Evolutionary conservation across 2,888 invertebrate species (phyloP), one percentile per base, ranked within the genome.

Genomic region (Hanleya hanleyi): DNA sequence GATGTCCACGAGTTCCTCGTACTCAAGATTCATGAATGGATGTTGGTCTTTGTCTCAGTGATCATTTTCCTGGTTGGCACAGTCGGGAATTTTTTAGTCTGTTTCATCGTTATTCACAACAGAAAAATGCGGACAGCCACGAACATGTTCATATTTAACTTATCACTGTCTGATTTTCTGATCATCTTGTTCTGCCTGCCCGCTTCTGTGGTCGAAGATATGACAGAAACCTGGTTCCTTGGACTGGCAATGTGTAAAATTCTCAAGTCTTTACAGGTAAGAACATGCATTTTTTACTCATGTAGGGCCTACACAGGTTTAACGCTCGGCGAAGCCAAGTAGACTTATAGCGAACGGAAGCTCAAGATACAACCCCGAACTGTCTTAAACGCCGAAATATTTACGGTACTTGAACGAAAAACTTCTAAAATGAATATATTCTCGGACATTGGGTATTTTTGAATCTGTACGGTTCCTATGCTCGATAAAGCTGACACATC

Each of bases 201-300:
- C 0, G 95, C 96, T 0, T 95, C 96, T 0, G 95, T 96, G 47
- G 91, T 96, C 15, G 96, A 96, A 95, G 97, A 97, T 88, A 95
- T 97, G 57, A 96, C 96, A 0, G 95, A 96, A 89, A 97, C 97
- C 0, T 98, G 97, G 96, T 97, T 97, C 92, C 94, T 97, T 81
- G 97, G 97, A 0, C 93, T 94, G 0, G 92, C 93, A 0, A 93
- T 96, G 92, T 98, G 98, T 92, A 96, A 97, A 89, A 93, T 95
- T 74, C 94, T 97, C 18, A 92, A 96, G 18, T 97, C 96, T 89
- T 93, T 97, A 82, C 97, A 97, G 95, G 97, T 97, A 89, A 93
- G 86, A n/a, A n/a, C n/a, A n/a, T n/a, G n/a, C n/a, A n/a, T n/a
- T n/a, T n/a, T n/a, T n/a, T n/a, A n/a, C n/a, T n/a, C n/a, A n/a